A percentile compares a stretch with the other conserved stretches of the same genome.
These are phyloP conservation scores for Augiades crinisus DNA, from an alignment of 2,888 invertebrate genomes.

Conservation along the genomic window DNA sequence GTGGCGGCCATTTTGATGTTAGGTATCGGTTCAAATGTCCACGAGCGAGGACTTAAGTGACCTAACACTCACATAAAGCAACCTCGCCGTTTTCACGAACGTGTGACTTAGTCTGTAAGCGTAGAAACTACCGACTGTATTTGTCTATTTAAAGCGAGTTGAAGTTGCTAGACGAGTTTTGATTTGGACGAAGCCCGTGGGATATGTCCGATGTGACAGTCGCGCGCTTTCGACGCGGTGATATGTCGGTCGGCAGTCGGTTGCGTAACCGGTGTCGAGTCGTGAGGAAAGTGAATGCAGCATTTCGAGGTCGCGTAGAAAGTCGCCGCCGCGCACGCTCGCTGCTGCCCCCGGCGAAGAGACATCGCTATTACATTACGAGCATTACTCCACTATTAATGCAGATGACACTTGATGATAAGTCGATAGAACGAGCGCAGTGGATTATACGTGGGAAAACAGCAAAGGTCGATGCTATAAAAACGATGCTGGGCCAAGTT, in stretches of 20 bases:
- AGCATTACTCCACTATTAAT: slow-evolving; percentile 38
- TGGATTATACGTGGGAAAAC: no score
- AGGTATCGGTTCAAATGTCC: no score
- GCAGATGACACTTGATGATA: no score
- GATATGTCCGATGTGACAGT: slow-evolving; percentile 35
- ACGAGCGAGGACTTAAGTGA: no score
- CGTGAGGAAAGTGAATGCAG: slow-evolving; percentile 80
- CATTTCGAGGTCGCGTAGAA: slow-evolving; percentile 80
- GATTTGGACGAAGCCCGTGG: slow-evolving; percentile 39
- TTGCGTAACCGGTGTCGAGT: slow-evolving; percentile 77
- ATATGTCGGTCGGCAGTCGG: slow-evolving; percentile 70
- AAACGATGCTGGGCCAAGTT: no score
- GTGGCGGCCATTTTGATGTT: no score
- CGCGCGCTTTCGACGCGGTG: slow-evolving; percentile 46
- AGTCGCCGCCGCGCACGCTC: slow-evolving; percentile 62
- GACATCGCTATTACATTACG: slow-evolving; percentile 38
- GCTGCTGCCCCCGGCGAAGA: slow-evolving; percentile 40
- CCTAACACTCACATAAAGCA: no score
- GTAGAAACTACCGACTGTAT: neutral
- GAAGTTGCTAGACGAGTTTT: slow-evolving; percentile 24
- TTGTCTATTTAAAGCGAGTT: slow-evolving; percentile 11
- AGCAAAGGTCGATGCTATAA: no score
- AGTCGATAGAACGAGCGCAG: no score
- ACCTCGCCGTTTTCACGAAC: no score
- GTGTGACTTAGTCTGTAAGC: no score